Evolutionary conservation across 2,113 vertebrate species (phyloP).

Genomic region (Ascaphus truei): DNA sequence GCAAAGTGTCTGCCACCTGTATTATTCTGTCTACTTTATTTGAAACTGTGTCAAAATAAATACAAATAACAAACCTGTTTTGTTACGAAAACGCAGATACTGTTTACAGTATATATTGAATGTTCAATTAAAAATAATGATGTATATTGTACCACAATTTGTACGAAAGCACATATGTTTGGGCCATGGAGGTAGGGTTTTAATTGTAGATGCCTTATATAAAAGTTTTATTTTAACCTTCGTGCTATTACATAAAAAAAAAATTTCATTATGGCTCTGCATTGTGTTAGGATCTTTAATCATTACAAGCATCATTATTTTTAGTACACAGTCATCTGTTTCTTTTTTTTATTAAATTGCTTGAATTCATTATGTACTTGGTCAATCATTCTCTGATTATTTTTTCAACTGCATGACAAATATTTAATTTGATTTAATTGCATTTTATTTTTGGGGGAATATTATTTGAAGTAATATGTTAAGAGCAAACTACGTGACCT

Average conservation of each 20-base stretch:
- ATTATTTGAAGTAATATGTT: too few species aligned
- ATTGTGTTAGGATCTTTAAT: conserved; percentile 7
- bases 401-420: too few species aligned
- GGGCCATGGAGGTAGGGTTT: not conserved
- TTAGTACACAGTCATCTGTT: conserved; percentile 15
- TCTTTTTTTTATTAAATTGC: not conserved
- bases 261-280: not conserved
- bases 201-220: not conserved
- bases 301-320: conserved; percentile 4
- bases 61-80: conserved; percentile 10
- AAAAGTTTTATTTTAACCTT: not conserved
- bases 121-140: conserved; percentile 34
- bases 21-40: not conserved
- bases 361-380: conserved; percentile 15
- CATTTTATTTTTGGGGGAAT: too few species aligned
- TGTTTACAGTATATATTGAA: conserved; percentile 22
- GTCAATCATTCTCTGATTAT: too few species aligned
- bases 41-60: not conserved
- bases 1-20: not conserved
- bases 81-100: too few species aligned
- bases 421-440: too few species aligned
- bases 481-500: too few species aligned
- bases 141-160: not conserved
- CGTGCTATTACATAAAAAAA: not conserved
- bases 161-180: conserved; percentile 7